phyloP scores from a whole-genome alignment of 35 echinoderm and acorn worm genomes.

The Diadema setosum region DNA sequence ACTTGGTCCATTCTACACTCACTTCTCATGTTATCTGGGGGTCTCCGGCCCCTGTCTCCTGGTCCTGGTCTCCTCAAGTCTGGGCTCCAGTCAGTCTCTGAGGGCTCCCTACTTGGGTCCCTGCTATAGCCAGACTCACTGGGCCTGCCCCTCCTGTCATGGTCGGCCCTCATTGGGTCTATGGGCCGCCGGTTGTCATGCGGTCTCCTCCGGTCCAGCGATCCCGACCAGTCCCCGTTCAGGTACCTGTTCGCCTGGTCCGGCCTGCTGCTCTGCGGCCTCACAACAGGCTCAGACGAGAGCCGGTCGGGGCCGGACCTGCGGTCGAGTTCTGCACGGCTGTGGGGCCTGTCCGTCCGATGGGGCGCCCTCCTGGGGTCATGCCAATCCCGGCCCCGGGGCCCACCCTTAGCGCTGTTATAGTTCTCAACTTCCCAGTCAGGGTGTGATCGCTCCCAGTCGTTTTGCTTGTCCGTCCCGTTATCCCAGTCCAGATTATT shows the following conservation, averaged over 20 bases:
- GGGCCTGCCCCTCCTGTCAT: not conserved
- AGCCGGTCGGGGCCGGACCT: not conserved
- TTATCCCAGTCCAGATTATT: not conserved
- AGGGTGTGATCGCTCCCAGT: not conserved
- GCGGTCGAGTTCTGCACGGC: not conserved
- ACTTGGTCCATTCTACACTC: no score
- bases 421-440: conserved; percentile 19
- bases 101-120: conserved; percentile 10
- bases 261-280: not conserved
- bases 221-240: conserved; percentile 5
- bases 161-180: not conserved
- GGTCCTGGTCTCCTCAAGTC: not conserved
- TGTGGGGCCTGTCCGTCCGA: conserved; percentile 1
- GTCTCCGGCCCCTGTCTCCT: not conserved
- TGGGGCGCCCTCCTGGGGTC: not conserved
- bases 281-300: not conserved
- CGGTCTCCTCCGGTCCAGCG: not conserved
- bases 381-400: not conserved
- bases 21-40: conserved; percentile 5
- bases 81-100: not conserved
- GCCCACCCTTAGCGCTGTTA: not conserved
- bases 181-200: not conserved
- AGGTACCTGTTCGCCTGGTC: not conserved
- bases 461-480: not conserved
- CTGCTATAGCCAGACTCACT: conserved; percentile 9